phyloP scores from a whole-genome alignment of 2,113 vertebrate species.

The Pseudorasbora parva region DNA sequence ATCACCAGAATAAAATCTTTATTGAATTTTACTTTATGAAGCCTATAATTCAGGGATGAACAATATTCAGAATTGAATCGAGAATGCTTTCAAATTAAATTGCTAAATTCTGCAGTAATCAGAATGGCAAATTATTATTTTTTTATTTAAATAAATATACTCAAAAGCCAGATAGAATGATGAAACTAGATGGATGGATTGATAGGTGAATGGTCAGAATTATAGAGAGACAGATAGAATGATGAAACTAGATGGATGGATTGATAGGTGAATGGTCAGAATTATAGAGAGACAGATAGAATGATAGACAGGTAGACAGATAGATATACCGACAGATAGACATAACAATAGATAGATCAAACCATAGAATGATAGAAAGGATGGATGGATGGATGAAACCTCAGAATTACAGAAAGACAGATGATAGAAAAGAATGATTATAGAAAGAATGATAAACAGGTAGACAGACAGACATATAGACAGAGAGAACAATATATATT shows the following conservation, averaged over 20 bases:
- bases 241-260: no score
- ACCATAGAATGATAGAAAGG: not conserved
- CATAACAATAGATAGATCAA: not conserved
- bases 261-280: accelerated
- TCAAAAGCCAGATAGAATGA: not conserved
- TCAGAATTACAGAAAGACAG: no score
- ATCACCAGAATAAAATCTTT: not conserved
- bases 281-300: no score
- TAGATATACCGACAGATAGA: not conserved
- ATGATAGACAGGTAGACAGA: no score
- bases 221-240: no score
- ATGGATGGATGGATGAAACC: no score
- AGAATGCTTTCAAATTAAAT: not conserved
- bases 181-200: not conserved
- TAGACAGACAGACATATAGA: not conserved
- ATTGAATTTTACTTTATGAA: not conserved
- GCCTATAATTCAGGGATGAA: not conserved
- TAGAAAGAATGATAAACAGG: no score
- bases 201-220: no score
- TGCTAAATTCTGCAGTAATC: not conserved
- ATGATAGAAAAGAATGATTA: no score
- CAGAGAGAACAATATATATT: not conserved
- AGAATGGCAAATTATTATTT: not conserved
- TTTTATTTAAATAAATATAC: not conserved
- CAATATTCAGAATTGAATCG: not conserved